phyloP scores from a whole-genome alignment of 2,113 vertebrate genomes.

The Heterochromis multidens region DNA sequence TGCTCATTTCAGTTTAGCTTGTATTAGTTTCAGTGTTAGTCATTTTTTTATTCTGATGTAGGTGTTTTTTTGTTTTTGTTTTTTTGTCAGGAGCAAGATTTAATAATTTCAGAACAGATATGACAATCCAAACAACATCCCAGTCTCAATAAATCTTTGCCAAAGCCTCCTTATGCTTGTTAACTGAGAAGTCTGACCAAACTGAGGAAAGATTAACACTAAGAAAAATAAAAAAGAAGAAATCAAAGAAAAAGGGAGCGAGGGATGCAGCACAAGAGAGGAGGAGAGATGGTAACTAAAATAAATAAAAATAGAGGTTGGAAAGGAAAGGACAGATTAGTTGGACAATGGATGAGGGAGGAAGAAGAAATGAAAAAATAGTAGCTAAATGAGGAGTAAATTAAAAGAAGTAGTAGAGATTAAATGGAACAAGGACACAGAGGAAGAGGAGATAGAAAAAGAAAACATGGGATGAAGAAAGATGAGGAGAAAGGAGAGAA shows the following conservation, averaged over 20 bases:
- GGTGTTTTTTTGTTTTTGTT: too few species aligned
- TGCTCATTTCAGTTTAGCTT: not conserved
- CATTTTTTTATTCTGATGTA: not conserved
- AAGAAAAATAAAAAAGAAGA: not conserved
- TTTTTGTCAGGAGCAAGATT: not conserved
- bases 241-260: not conserved
- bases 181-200: not conserved
- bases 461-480: not conserved
- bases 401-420: not conserved
- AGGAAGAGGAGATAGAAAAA: not conserved
- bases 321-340: not conserved
- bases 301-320: not conserved
- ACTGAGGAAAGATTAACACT: not conserved
- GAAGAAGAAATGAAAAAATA: not conserved
- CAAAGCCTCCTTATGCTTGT: not conserved
- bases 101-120: not conserved
- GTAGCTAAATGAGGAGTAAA: not conserved
- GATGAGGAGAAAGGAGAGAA: not conserved
- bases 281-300: not conserved
- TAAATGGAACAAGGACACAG: not conserved
- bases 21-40: not conserved
- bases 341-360: not conserved
- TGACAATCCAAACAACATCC: not conserved
- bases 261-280: not conserved
- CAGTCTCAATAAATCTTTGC: not conserved